Conservation (phyloP, 2,888 invertebrate genomes). For the Carterocephalus palaemon region DNA sequence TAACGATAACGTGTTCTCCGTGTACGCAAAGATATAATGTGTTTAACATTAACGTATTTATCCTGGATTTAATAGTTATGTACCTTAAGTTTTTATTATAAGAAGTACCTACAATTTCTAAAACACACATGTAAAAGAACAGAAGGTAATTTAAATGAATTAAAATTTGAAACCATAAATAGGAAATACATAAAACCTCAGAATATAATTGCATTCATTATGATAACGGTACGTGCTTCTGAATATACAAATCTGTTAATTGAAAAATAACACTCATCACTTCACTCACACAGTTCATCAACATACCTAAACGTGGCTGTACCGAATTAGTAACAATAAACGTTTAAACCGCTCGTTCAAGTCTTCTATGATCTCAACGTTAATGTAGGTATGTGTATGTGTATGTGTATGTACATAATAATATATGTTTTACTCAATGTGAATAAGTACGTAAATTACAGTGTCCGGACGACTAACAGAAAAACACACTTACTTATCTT, state of each 20-base stretch:
- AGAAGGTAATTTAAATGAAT: no score
- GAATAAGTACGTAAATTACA: conserved; percentile 13
- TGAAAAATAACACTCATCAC: background rate
- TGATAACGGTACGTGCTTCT: no score
- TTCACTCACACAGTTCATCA: background rate
- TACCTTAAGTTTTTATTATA: no score
- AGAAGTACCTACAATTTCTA: no score
- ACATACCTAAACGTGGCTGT: conserved; percentile 9
- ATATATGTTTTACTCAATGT: conserved; percentile 6
- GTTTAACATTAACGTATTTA: conserved; percentile 15
- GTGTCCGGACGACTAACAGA: conserved; percentile 17
- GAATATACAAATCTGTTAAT: no score
- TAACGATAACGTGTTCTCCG: conserved; percentile 51
- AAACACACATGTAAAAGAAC: no score
- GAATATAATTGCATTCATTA: no score
- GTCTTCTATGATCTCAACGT: conserved; percentile 16
- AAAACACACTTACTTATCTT: no score
- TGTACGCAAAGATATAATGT: conserved; percentile 36
- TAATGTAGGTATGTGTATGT: conserved; percentile 8
- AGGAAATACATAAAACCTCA: no score
- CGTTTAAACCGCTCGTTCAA: conserved; percentile 1
- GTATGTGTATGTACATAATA: no score
- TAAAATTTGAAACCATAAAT: no score
- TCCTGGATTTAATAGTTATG: conserved; percentile 5
- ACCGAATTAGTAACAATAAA: conserved; percentile 5